phyloP scores from a whole-genome alignment of 2,113 vertebrate species.

The Eonycteris spelaea region DNA sequence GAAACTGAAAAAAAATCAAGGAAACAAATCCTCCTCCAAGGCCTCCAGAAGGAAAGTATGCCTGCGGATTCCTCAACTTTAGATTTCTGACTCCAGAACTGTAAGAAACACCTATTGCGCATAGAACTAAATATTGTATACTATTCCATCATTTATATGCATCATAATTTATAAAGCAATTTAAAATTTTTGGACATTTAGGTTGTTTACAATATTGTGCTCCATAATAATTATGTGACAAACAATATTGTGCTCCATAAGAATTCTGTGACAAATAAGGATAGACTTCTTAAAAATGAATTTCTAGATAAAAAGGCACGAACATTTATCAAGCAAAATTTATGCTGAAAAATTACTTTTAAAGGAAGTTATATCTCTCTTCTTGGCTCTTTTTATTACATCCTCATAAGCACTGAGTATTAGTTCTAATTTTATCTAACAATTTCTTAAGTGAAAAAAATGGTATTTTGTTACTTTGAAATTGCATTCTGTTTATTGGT shows the following conservation, averaged over 20 bases:
- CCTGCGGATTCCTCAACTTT: background rate
- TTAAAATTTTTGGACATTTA: background rate
- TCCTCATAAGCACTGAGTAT: background rate
- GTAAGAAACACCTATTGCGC: background rate
- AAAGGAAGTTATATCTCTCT: background rate
- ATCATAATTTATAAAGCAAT: background rate
- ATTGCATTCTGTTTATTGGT: background rate
- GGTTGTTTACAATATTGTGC: background rate
- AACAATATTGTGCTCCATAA: background rate
- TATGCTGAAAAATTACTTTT: background rate
- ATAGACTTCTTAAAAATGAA: background rate
- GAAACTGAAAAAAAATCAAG: background rate
- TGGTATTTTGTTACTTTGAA: background rate
- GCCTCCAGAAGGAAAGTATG: background rate
- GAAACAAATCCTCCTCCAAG: background rate
- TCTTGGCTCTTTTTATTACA: background rate
- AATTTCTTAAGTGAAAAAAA: background rate
- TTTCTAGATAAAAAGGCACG: background rate
- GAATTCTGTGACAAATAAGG: background rate
- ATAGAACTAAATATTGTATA: background rate
- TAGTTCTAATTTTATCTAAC: background rate
- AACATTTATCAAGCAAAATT: background rate
- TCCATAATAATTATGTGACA: background rate
- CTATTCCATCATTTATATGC: background rate
- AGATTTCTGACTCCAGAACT: background rate